Conservation (phyloP, 2,797 vertebrate genomes). For the Tarsius wallacei region DNA sequence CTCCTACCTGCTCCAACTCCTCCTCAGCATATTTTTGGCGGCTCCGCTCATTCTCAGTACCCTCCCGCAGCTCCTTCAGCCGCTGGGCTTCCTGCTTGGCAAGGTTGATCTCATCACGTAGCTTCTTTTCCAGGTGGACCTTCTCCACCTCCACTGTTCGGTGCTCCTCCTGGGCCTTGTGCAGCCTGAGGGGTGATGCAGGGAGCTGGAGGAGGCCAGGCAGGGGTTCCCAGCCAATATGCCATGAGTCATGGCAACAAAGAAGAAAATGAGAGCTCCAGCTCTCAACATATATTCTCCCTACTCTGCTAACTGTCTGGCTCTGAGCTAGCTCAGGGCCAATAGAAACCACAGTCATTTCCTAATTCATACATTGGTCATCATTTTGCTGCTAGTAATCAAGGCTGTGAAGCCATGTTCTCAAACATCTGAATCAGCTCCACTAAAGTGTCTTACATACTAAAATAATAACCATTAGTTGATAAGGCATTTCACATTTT, state of each 20-base stretch:
- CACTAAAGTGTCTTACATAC: constrained; percentile 31
- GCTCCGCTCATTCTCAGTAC: constrained; percentile 97
- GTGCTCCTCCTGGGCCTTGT: constrained; percentile 99
- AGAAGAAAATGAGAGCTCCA: constrained; percentile 50
- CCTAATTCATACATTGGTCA: neutral
- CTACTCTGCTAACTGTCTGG: neutral
- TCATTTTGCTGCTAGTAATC: constrained; percentile 50
- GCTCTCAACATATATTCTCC: constrained; percentile 12
- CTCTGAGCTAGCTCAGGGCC: constrained; percentile 49
- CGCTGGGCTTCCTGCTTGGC: constrained; percentile 98
- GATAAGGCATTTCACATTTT: constrained; percentile 54
- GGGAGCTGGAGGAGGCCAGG: constrained; percentile 12
- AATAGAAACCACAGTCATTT: constrained; percentile 41
- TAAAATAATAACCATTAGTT: constrained; percentile 53
- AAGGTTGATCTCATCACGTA: constrained; percentile 97
- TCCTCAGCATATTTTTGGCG: constrained; percentile 98
- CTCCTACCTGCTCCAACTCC: constrained; percentile 96
- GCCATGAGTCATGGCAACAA: constrained; percentile 3
- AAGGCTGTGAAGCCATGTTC: constrained; percentile 28
- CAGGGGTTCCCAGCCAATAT: constrained; percentile 15
- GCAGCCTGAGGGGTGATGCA: constrained; percentile 92
- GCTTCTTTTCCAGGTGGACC: constrained; percentile 98
- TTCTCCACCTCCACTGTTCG: constrained; percentile 98
- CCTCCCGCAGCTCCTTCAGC: constrained; percentile 96
- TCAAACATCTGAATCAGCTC: constrained; percentile 11